Evolutionary conservation across 2,113 vertebrate species (phyloP).

Genomic region (Pterophyllum scalare): DNA sequence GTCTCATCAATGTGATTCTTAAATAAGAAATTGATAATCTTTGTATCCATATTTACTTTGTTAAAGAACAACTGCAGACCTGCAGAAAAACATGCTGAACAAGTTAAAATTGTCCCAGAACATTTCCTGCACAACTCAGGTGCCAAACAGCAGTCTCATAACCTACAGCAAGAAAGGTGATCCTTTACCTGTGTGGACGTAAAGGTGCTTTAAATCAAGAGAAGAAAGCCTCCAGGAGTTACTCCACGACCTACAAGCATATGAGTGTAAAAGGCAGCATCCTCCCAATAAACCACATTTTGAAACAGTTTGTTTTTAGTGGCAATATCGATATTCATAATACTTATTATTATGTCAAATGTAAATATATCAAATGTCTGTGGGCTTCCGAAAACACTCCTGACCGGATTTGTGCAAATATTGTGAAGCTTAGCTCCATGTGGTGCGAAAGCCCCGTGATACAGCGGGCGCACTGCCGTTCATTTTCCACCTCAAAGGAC

Average conservation of each 20-base stretch:
- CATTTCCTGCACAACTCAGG: not conserved
- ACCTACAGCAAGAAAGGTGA: not conserved
- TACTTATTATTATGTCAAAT: too few relatives aligned
- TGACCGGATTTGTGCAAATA: too few relatives aligned
- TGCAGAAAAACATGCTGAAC: not conserved
- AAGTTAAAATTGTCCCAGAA: not conserved
- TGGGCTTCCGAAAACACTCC: too few relatives aligned
- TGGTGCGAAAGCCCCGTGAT: too few relatives aligned
- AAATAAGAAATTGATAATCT: not conserved
- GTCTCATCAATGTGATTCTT: not conserved
- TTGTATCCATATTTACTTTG: not conserved
- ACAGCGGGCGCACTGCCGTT: too few relatives aligned
- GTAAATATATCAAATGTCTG: too few relatives aligned
- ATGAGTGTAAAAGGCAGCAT: not conserved
- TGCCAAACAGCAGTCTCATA: not conserved
- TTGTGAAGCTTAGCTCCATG: too few relatives aligned
- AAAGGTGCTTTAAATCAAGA: too few relatives aligned
- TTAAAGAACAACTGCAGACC: not conserved
- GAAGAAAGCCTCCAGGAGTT: too few relatives aligned
- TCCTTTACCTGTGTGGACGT: too few relatives aligned
- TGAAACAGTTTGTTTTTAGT: not conserved
- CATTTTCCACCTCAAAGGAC: too few relatives aligned
- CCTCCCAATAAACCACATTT: not conserved
- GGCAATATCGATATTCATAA: too few relatives aligned
- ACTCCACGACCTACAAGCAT: not conserved